A percentile compares a stretch with the other conserved stretches of the same genome.
These are phyloP conservation scores for Corythoichthys haematopterus DNA, from an alignment of 2,113 vertebrate species.

Conservation along the genomic window DNA sequence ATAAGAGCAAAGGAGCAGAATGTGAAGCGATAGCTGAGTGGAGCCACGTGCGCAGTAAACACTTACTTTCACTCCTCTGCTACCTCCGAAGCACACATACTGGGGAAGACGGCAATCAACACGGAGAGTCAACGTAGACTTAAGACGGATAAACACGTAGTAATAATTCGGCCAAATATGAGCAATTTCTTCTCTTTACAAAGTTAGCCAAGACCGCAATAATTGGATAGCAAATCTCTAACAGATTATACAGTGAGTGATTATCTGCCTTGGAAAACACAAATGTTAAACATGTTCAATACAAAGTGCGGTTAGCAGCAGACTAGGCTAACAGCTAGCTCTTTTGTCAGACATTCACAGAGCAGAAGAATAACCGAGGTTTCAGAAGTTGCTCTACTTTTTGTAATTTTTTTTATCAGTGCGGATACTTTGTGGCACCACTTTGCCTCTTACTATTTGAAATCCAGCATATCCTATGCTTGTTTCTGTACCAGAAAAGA, in stretches of 20 bases:
- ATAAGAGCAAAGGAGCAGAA: slow-evolving; percentile 38
- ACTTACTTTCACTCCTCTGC: slow-evolving; percentile 37
- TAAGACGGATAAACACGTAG: background rate
- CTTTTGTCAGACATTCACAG: background rate
- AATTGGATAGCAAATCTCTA: background rate
- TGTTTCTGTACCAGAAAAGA: no score
- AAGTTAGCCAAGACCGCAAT: background rate
- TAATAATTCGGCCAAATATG: background rate
- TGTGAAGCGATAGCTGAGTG: slow-evolving; percentile 50
- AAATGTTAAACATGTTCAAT: background rate
- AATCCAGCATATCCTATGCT: no score
- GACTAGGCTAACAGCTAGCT: background rate
- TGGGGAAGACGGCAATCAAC: background rate
- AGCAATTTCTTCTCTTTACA: background rate
- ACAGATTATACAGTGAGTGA: background rate
- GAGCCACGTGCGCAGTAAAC: slow-evolving; percentile 58
- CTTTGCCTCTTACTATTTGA: no score
- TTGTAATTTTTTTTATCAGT: no score
- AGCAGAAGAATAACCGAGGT: background rate
- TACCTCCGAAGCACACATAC: slow-evolving; percentile 17
- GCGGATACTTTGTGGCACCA: no score
- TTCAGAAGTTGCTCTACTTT: no score
- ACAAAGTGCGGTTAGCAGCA: background rate
- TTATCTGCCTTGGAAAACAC: background rate
- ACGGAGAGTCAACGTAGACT: background rate